A percentile compares a stretch with the other conserved stretches of the same genome.
These are phyloP conservation scores for Microcaecilia unicolor DNA, from an alignment of 2,797 vertebrate species.

Conservation along the genomic window DNA sequence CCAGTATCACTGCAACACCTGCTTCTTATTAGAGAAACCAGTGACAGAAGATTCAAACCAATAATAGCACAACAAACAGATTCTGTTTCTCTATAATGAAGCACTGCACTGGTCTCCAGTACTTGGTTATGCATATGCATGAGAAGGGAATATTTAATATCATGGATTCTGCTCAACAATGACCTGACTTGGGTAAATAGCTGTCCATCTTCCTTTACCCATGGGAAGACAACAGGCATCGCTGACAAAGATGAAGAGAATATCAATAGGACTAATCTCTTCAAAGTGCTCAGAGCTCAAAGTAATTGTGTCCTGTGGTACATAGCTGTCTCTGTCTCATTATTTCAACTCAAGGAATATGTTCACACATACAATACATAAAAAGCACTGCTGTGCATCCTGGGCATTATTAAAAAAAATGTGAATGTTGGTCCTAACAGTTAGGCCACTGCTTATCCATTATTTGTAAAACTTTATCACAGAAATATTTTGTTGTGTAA, in stretches of 20 bases:
- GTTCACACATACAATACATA: constrained; percentile 27
- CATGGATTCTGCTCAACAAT: constrained; percentile 31
- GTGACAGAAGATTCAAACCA: constrained; percentile 14
- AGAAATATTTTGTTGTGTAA: too few species aligned
- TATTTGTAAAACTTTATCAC: too few species aligned
- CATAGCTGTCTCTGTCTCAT: constrained; percentile 34
- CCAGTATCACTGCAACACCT: constrained; percentile 11
- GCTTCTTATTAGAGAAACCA: constrained; percentile 23
- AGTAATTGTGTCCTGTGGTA: constrained; percentile 37
- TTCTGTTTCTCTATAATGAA: constrained; percentile 14
- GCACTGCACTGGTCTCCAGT: constrained; percentile 4
- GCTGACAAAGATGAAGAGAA: constrained; percentile 40
- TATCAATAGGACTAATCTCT: constrained; percentile 54
- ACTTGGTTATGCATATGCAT: constrained; percentile 1
- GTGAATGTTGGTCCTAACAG: too few species aligned
- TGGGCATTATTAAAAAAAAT: constrained; percentile 10
- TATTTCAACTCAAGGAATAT: constrained; percentile 34
- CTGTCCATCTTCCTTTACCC: constrained; percentile 36
- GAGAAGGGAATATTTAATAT: constrained; percentile 32
- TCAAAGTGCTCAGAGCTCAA: constrained; percentile 42
- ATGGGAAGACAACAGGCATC: constrained; percentile 33
- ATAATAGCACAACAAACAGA: constrained; percentile 14
- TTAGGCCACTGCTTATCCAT: too few species aligned
- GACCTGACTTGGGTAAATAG: constrained; percentile 39
- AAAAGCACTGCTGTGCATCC: constrained; percentile 19